Evolutionary conservation across 2,888 invertebrate species (phyloP), one percentile per base, ranked within the genome.

Genomic region (Nowickia ferox): DNA sequence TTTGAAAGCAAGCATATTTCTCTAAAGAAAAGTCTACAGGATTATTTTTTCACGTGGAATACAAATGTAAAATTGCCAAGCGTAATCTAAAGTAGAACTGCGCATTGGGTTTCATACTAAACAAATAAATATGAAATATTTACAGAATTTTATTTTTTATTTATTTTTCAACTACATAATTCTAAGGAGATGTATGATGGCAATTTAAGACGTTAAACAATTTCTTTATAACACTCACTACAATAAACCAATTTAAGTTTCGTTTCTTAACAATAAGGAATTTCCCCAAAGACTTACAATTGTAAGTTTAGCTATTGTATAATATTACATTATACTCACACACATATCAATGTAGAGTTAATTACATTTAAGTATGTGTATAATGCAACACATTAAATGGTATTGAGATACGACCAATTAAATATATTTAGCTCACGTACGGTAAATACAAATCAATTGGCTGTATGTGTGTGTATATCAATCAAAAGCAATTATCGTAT

Each of bases 401-500:
- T 30, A 46, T 46, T 15, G n/a, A 46, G 15, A 4, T 19, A 19
- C 11, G 5, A 30, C 13, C 13, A 51, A 68, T 17, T 48, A 61
- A 48, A 74, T 74, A 74, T 4, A 38, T 61, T 72, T 48, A 5
- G 4, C 72, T 59, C 71, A 78, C 42, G 68, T 78, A 42, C 22
- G 8, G 17, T 63, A 11, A 46, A 55, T 38, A 15, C 10, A 46
- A 57, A 15, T 17, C 19, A 63, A 66, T 10, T 30, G 30, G 30
- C 30, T 30, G 19, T 48, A 22, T 19, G 65, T 8, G 11, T 8
- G 11, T 22, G 44, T 48, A 40, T 44, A 72, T 80, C 48, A 13
- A 72, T 72, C 72, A 72, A 72, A 53, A 65, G 55, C 55, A 65
- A 80, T 72, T 72, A 72, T 65, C 8, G 46, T 55, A 65, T 72